Base-by-base conservation (phyloP, 1,140 invertebrate species). In the Drosophila bocki region DNA sequence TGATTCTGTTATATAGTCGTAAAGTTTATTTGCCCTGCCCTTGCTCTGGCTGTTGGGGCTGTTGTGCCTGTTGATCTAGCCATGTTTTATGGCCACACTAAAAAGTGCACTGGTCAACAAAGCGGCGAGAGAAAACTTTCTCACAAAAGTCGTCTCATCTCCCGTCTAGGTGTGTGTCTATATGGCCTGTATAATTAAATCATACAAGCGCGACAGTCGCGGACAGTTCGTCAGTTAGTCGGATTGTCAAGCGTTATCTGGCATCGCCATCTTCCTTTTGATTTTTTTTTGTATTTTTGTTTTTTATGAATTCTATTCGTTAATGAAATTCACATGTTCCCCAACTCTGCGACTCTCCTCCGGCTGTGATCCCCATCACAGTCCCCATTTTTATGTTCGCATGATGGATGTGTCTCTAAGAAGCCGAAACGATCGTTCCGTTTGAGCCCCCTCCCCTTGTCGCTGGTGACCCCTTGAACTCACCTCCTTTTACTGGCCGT, bases 1-100 rank as follows among this genome's bases (percentile, higher is more conserved):
- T 87, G 83, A 88, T 88, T 83, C 84, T 88, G 84, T 80, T 87
- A 87, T 88, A 83, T 83, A 77, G 80, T 87, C 83, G 83, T 87
- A 87, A 87, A 83, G 83, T 87, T 87, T 87, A 87, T 87, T 87
- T 88, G 83, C 80, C 80, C 70, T 87, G 80, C 83, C 84, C 83
- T 87, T 88, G 79, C 75, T 12, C 48, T 11, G 48, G 26, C 48
- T 48, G 0, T 53, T 39, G 57, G 41, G 39, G 58, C 45, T 60
- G 58, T 61, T 61, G 64, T 62, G 53, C 39, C 39, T 77, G 69
- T 69, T 71, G 50, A 70, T 72, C 69, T 87, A 75, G 63, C 69
- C 69, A 48, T 71, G 58, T 80, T 86, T 86, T 86, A 87, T 87
- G 72, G 68, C 60, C 76, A 83, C 58, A 87, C 83, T 87, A 87